A percentile compares a stretch with the other conserved stretches of the same genome.
These are phyloP conservation scores for Ormia ochracea DNA, from an alignment of 2,888 invertebrate species.

Conservation along the genomic window DNA sequence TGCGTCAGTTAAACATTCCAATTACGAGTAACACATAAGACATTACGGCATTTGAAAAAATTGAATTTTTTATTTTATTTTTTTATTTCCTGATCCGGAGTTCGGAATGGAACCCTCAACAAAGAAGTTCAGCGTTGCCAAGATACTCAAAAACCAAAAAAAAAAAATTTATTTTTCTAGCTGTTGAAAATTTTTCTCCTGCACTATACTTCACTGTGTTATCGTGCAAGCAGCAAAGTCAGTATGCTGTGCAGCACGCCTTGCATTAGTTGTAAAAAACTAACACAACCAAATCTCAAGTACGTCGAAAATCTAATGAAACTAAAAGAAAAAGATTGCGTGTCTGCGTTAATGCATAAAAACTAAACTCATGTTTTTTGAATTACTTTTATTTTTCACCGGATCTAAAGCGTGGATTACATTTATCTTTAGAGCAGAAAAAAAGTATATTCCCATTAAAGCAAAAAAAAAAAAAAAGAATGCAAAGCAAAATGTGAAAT, in stretches of 20 bases:
- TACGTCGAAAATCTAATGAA: slow-evolving; percentile 3
- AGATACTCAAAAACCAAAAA: background rate
- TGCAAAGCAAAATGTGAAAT: slow-evolving; percentile 19
- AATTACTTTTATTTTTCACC: slow-evolving; percentile 62
- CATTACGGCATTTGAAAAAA: too few relatives aligned
- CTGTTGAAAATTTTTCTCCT: background rate
- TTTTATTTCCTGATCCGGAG: too few relatives aligned
- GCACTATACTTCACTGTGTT: slow-evolving; percentile 1
- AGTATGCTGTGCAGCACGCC: slow-evolving; percentile 1
- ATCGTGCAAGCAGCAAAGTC: background rate
- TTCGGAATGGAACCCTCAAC: too few relatives aligned
- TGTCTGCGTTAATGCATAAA: slow-evolving; percentile 38
- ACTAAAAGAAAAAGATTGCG: slow-evolving; percentile 46
- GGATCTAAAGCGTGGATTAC: slow-evolving; percentile 54
- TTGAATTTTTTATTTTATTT: too few relatives aligned
- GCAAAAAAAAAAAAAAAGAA: background rate
- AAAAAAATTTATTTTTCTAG: too few relatives aligned
- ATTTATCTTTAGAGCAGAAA: slow-evolving; percentile 23
- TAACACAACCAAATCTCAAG: background rate
- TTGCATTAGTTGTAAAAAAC: slow-evolving; percentile 6
- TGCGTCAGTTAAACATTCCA: too few relatives aligned
- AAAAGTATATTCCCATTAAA: background rate
- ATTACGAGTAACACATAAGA: too few relatives aligned
- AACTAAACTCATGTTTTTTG: slow-evolving; percentile 57
- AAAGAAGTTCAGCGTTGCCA: background rate